Conservation (phyloP, 2,113 vertebrate genomes). For the Deroptyus accipitrinus region DNA sequence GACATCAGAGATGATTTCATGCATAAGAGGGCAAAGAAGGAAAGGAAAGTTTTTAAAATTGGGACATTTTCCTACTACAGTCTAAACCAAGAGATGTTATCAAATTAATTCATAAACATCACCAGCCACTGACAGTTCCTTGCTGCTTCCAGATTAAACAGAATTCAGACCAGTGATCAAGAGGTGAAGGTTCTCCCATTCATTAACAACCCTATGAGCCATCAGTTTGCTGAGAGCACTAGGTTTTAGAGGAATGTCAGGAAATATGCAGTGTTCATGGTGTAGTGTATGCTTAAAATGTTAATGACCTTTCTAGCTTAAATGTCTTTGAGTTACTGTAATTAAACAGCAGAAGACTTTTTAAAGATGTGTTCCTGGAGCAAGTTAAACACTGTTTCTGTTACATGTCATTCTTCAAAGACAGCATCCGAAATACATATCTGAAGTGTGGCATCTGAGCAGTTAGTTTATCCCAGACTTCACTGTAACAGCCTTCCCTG, state of each 20-base stretch:
- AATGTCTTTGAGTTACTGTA: conserved; percentile 9
- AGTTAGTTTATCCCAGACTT: neutral
- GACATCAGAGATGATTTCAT: neutral
- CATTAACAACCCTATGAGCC: neutral
- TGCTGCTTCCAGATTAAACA: conserved; percentile 5
- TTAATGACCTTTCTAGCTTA: conserved; percentile 19
- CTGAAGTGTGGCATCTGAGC: neutral
- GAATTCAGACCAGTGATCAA: conserved; percentile 6
- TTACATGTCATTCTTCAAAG: conserved; percentile 42
- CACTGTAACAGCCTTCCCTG: neutral
- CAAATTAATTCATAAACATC: neutral
- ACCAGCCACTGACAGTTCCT: neutral
- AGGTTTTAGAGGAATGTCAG: neutral
- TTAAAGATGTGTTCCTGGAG: neutral
- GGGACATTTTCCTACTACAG: neutral
- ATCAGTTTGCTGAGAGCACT: neutral
- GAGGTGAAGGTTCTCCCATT: neutral
- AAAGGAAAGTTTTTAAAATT: neutral
- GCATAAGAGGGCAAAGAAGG: neutral
- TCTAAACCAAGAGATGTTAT: neutral
- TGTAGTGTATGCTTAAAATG: neutral
- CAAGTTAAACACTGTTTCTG: conserved; percentile 12
- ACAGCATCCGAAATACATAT: neutral
- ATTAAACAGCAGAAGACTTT: conserved; percentile 9
- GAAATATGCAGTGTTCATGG: neutral